Percentiles rank a stretch among this genome's conserved stretches.
These are phyloP conservation scores for Globicephala melas DNA, from an alignment of 2,113 vertebrate genomes.

Conservation along the genomic window DNA sequence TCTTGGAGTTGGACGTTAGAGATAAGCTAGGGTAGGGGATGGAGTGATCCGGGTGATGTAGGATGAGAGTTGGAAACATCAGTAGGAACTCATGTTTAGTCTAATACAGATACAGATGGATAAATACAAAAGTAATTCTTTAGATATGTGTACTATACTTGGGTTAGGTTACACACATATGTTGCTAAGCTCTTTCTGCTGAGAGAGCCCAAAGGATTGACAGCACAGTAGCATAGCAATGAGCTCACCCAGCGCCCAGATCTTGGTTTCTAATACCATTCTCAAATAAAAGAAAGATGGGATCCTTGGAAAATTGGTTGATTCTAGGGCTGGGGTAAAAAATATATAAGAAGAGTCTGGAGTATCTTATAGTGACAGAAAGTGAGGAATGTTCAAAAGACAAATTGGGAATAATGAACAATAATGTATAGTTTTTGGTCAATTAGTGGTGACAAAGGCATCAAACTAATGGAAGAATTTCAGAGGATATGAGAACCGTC, in stretches of 20 bases:
- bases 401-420: not conserved
- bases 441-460: not conserved
- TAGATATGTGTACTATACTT: accelerated
- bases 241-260: not conserved
- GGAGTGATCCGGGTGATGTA: not conserved
- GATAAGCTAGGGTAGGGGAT: not conserved
- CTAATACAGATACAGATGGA: not conserved
- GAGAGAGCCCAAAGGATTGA: not conserved
- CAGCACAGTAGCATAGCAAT: not conserved
- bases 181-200: not conserved
- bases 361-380: not conserved
- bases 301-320: not conserved
- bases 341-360: not conserved
- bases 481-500: not conserved
- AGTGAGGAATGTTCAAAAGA: not conserved
- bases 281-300: not conserved
- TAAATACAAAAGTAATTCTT: not conserved
- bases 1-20: not conserved
- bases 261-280: not conserved
- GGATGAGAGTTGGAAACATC: not conserved
- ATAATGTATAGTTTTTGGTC: not conserved
- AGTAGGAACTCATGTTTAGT: not conserved
- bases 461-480: no score
- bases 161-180: not conserved
- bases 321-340: not conserved